Percentiles rank a stretch among this genome's conserved stretches.
Conservation (phyloP, 1,140 invertebrate genomes). For the Listronotus bonariensis region DNA sequence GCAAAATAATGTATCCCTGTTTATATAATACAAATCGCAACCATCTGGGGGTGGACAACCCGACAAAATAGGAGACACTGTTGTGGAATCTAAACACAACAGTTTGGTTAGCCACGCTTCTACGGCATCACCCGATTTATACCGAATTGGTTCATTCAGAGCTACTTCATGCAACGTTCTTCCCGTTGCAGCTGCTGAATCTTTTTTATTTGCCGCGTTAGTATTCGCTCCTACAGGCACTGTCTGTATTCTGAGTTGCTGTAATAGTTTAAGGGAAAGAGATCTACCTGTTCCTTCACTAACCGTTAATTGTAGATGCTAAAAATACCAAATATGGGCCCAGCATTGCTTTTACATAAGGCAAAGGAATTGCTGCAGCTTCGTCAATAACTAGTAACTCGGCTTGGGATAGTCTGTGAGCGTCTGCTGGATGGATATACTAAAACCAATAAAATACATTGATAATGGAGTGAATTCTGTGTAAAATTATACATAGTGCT, state of each 20-base stretch:
- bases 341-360: slow-evolving; percentile 87
- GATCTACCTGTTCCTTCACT: slow-evolving; percentile 98
- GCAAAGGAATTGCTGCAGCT: slow-evolving; percentile 97
- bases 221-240: slow-evolving; percentile 57
- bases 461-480: not conserved
- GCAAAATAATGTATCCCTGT: slow-evolving; percentile 95
- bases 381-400: slow-evolving; percentile 98
- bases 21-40: slow-evolving; percentile 92
- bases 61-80: slow-evolving; percentile 66
- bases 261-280: slow-evolving; percentile 91
- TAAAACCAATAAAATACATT: slow-evolving; percentile 52
- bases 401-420: slow-evolving; percentile 86
- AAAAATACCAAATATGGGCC: slow-evolving; percentile 95
- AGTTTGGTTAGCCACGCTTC: slow-evolving; percentile 93
- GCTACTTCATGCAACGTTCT: slow-evolving; percentile 66
- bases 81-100: slow-evolving; percentile 87
- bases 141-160: slow-evolving; percentile 95
- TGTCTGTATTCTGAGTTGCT: slow-evolving; percentile 78
- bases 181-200: slow-evolving; percentile 57
- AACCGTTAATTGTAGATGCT: slow-evolving; percentile 97
- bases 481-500: no score
- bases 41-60: slow-evolving; percentile 85
- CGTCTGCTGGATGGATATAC: slow-evolving; percentile 94
- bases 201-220: slow-evolving; percentile 56
- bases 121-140: slow-evolving; percentile 83